Conservation (phyloP, 1,140 invertebrate genomes). For the Nasonia longicornis region DNA sequence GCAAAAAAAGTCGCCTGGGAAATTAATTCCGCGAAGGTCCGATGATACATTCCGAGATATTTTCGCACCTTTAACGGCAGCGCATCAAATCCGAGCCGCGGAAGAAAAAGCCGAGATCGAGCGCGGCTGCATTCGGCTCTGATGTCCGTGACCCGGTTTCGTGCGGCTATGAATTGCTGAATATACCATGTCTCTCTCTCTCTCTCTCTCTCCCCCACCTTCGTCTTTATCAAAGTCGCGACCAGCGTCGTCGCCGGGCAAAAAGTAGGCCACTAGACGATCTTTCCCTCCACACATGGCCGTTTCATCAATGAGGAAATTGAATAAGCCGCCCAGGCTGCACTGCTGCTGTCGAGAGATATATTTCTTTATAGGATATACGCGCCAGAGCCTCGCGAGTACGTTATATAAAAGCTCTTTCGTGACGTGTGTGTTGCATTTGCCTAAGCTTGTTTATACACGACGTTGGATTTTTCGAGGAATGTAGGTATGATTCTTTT, state of each 20-base stretch:
- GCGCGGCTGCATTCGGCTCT: background rate
- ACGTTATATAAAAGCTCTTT: too few species aligned
- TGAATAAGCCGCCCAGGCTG: slow-evolving; percentile 20
- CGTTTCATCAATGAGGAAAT: slow-evolving; percentile 34
- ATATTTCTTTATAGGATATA: background rate
- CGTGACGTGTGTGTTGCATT: slow-evolving; percentile 2
- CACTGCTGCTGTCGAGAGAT: background rate
- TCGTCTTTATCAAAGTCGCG: slow-evolving; percentile 51
- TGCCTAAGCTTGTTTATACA: background rate
- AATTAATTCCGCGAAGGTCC: too few species aligned
- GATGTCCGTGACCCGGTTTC: slow-evolving; percentile 50
- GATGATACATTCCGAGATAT: too few species aligned
- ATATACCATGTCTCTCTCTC: slow-evolving; percentile 39
- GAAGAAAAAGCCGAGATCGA: background rate
- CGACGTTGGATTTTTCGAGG: too few species aligned
- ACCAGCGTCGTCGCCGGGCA: slow-evolving; percentile 29
- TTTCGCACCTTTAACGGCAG: too few species aligned
- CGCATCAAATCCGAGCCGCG: background rate
- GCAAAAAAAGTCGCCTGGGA: too few species aligned
- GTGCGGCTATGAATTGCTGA: slow-evolving; percentile 49
- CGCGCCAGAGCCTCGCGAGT: background rate
- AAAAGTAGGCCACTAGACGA: slow-evolving; percentile 49
- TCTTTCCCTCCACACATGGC: background rate
- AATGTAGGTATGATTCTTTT: too few species aligned
- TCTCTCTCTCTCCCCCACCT: background rate